A percentile compares a stretch with the other conserved stretches of the same genome.
phyloP scores from a whole-genome alignment of 2,888 invertebrate species.

The Archips crataeganus region DNA sequence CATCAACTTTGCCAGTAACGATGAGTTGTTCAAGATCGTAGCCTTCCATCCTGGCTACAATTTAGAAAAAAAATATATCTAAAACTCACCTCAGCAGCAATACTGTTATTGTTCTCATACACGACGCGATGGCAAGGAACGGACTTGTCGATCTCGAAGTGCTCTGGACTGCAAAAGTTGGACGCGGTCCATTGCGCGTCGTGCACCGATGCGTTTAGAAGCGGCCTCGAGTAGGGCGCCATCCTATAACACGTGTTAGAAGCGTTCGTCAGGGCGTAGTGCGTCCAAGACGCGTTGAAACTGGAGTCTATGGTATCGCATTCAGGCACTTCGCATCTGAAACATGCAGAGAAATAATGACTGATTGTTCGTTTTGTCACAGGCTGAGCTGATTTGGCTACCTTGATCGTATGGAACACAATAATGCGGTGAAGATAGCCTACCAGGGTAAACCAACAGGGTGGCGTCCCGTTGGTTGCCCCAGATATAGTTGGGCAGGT shows the following conservation, averaged over 20 bases:
- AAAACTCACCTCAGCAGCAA: conserved; percentile 87
- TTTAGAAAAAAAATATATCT: too few relatives aligned
- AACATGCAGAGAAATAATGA: conserved; percentile 32
- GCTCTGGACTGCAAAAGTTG: conserved; percentile 64
- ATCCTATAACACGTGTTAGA: conserved; percentile 73
- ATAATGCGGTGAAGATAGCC: too few relatives aligned
- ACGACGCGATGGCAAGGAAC: conserved; percentile 83
- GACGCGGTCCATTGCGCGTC: conserved; percentile 29
- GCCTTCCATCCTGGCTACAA: too few relatives aligned
- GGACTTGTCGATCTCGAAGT: conserved; percentile 64
- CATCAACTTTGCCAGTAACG: too few relatives aligned
- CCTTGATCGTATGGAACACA: too few relatives aligned
- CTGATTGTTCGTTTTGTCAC: too few relatives aligned
- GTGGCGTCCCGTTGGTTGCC: too few relatives aligned
- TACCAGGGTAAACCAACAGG: too few relatives aligned
- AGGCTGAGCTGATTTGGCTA: too few relatives aligned
- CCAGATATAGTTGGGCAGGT: too few relatives aligned
- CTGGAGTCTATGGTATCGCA: conserved; percentile 59
- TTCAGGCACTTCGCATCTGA: conserved; percentile 72
- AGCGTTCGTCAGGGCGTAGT: conserved; percentile 67
- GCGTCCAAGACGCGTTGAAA: conserved; percentile 80
- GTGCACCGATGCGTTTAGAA: conserved; percentile 3
- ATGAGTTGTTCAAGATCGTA: too few relatives aligned
- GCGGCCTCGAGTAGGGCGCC: conserved; percentile 46
- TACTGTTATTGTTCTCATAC: conserved; percentile 87